Evolutionary conservation across 2,888 invertebrate species (phyloP), one percentile per base, ranked within the genome.

Genomic region (Ophion ventricosus): DNA sequence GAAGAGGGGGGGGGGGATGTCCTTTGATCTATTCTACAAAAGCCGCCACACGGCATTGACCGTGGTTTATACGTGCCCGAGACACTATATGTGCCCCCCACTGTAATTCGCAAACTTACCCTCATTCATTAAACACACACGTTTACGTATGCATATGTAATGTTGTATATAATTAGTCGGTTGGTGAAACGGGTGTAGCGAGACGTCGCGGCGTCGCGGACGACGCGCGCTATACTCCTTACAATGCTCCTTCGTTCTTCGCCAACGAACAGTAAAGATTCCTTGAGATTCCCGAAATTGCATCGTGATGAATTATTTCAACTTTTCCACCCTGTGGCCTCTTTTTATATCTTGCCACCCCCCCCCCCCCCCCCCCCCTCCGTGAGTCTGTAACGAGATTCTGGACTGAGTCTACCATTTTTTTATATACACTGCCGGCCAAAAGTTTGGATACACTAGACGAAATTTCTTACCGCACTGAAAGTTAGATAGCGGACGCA

Each of bases 21-120:
- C 73, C 92, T 92, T 92, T 92, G 92, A 92, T 91, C 90, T 87
- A 80, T 90, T 88, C 86, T 88, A 91, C 90, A 92, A 92, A 91
- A 91, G 92, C 92, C 91, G 92, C 92, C 89, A 91, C 91, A 91
- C 92, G 91, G 91, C 92, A 92, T 92, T 92, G 92, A 92, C 92
- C 92, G 91, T 92, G 92, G 92, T 92, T 92, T 92, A 92, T 92
- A 92, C 91, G 89, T 88, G 92, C 88, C 86, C 88, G 57, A 56
- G 57, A 29, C 64, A 64, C 72, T 73, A 64, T 92, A 90, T 92
- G 92, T n/a, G n/a, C n/a, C n/a, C 88, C 82, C 88, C 92, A 92
- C 92, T 92, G 92, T 93, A 73, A 89, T 91, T 73, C 89, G 90
- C 90, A 91, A 79, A 92, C 90, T 91, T 91, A 43, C 92, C 89